Evolutionary conservation across 2,113 vertebrate genomes (phyloP), one percentile per base, ranked within the genome.

Genomic region (Etheostoma spectabile): DNA sequence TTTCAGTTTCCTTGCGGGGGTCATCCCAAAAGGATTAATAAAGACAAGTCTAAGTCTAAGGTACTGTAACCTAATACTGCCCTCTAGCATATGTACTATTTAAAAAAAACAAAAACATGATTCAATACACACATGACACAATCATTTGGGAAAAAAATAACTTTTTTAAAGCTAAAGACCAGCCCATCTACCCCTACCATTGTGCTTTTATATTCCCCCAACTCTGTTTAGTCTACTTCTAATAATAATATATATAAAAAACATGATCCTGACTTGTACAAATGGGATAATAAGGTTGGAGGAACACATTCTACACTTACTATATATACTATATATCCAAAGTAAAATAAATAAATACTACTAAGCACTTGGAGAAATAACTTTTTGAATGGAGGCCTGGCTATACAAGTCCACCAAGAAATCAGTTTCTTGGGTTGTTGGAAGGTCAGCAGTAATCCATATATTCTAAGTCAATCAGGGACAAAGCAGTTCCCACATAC

Each of bases 401-500:
- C 14, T 14, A 0, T 42, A 15, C 8, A 65, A 11, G 74, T 62
- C 67, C 59, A 60, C 61, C 16, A 45, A 56, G 74, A 55, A 78
- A 68, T 82, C 6, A 30, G 33, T 65, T 65, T 73, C 46, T 61
- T 62, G 57, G 63, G 75, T 53, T 73, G 57, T 67, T 74, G 6
- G 65, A 75, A 73, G 57, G 62, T 88, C 84, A 77, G 55, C 69
- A 78, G 56, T 16, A 11, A 87, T 79, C 66, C 18, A 79, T 74
- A 81, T 81, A 66, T 38, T 80, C 65, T 66, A 80, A 82, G 88
- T 86, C 68, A 86, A 84, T 87, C 68, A 82, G 49, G 76, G 73
- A 77, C 73, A 81, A 69, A 76, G 52, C 71, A 53, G 53, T 55
- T 66, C 66, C 70, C 71, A 74, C 46, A 65, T 79, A 53, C 38